These are phyloP conservation scores for Ceraclea dissimilis DNA, from an alignment of 2,888 invertebrate species.

Conservation along the genomic window DNA sequence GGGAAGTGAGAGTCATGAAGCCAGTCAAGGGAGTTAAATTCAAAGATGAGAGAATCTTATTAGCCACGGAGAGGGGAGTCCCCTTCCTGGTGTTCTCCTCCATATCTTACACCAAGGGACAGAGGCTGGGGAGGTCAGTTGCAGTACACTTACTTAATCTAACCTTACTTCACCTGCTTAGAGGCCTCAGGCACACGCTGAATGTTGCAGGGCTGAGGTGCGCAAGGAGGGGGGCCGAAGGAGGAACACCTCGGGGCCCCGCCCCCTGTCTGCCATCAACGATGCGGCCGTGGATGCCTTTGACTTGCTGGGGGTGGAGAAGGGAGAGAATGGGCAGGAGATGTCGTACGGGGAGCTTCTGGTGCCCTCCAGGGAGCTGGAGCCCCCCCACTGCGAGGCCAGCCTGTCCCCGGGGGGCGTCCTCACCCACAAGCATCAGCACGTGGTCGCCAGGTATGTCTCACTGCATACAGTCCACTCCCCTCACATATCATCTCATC, in stretches of 20 bases:
- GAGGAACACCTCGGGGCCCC: slow-evolving; percentile 72
- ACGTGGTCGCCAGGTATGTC: slow-evolving; percentile 50
- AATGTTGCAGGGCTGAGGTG: slow-evolving; percentile 48
- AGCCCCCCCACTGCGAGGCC: slow-evolving; percentile 44
- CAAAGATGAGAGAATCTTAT: slow-evolving; percentile 72
- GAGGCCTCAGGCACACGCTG: neutral
- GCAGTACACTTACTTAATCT: neutral
- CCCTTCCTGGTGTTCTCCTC: slow-evolving; percentile 84
- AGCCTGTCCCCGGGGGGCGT: slow-evolving; percentile 32
- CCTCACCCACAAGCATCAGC: slow-evolving; percentile 35
- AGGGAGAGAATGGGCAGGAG: slow-evolving; percentile 81
- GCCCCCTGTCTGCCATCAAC: slow-evolving; percentile 75
- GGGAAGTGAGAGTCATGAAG: slow-evolving; percentile 53
- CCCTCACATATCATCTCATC: slow-evolving; percentile 6
- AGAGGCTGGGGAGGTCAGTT: slow-evolving; percentile 51
- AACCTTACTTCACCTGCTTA: neutral
- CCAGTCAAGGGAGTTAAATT: slow-evolving; percentile 60
- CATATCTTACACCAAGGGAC: slow-evolving; percentile 71
- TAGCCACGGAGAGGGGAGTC: slow-evolving; percentile 68
- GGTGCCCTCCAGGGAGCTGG: slow-evolving; percentile 41
- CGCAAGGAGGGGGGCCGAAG: slow-evolving; percentile 68
- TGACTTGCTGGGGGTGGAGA: slow-evolving; percentile 74
- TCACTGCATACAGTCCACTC: neutral
- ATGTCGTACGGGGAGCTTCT: slow-evolving; percentile 82
- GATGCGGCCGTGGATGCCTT: slow-evolving; percentile 79